Base-by-base conservation (phyloP, 2,113 vertebrate genomes). In the Paratilapia polleni region DNA sequence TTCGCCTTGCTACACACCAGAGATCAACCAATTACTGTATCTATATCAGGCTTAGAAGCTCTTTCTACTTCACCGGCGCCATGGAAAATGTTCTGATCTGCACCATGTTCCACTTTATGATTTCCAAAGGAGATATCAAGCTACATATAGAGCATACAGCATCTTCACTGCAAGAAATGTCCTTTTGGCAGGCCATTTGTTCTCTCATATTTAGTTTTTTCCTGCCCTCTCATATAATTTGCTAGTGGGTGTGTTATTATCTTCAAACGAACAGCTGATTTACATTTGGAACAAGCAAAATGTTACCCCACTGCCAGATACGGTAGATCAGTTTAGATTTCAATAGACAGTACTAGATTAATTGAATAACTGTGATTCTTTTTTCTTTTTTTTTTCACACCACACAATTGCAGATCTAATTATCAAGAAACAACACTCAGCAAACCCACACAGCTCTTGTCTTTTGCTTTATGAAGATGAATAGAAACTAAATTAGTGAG, bases 21-120 rank as follows among this genome's bases (percentile, higher is more conserved):
- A 83, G 83, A 86, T 86, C 83, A 87, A 76, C 86, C 82, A 88
- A 91, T 91, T 87, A 87, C 64, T 81, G 87, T 76, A 68, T 85
- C 84, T 81, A 56, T 81, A 81, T 80, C 77, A 66, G 77, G 36
- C 83, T 59, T 14, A 60, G 62, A 63, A 66, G 60, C 74, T 19
- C 12, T 79, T 79, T 90, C 83, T 70, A 64, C 83, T 66, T 73
- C 57, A 68, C 59, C 77, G 80, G 49, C 19, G 14, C 76, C 66
- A 64, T 61, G 49, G 76, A 75, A 88, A 87, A 73, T 61, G 62
- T 63, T 59, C 47, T 75, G 68, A 92, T 88, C 78, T 78, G 79
- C 63, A 52, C 68, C 28, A 26, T 73, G 77, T 82, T 79, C 77
- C 57, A 8, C 22, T 14, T 82, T 34, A 61, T 68, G 43, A 84